Evolutionary conservation across 2,888 invertebrate genomes (phyloP).

Genomic region (Drosophila mercatorum): DNA sequence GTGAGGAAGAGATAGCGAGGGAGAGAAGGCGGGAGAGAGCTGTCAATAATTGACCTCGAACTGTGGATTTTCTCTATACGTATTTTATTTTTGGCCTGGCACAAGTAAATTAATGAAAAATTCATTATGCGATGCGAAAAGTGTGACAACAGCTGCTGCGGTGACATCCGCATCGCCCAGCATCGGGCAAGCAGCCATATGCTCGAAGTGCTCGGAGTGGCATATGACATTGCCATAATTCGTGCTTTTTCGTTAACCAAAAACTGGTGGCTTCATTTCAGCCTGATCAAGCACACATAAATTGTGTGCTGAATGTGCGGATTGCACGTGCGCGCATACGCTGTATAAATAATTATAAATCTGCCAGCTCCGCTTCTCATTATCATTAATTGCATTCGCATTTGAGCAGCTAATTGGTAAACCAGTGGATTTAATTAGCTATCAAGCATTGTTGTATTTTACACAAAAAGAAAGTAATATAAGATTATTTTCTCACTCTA

Average conservation of each 20-base stretch:
- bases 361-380: slow-evolving; percentile 3
- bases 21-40: neutral
- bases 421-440: slow-evolving; percentile 3
- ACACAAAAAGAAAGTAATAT: neutral
- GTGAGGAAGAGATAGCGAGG: neutral
- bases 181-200: neutral
- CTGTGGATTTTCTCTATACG: slow-evolving; percentile 9
- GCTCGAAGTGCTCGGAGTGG: neutral
- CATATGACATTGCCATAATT: slow-evolving; percentile 23
- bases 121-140: slow-evolving; percentile 58
- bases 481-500: neutral
- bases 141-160: slow-evolving; percentile 29
- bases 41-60: slow-evolving; percentile 29
- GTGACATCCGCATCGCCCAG: slow-evolving; percentile 26
- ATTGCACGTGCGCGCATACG: no score
- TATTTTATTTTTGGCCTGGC: slow-evolving; percentile 28
- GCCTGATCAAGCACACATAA: slow-evolving; percentile 44
- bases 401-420: slow-evolving; percentile 1
- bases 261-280: slow-evolving; percentile 36
- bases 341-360: neutral
- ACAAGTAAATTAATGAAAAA: slow-evolving; percentile 64
- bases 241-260: slow-evolving; percentile 31
- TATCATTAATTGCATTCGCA: slow-evolving; percentile 4
- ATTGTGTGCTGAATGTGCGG: slow-evolving; percentile 8
- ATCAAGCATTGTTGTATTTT: no score